Conservation (phyloP, 2,888 invertebrate species). For the Lasioglossum marginatum region DNA sequence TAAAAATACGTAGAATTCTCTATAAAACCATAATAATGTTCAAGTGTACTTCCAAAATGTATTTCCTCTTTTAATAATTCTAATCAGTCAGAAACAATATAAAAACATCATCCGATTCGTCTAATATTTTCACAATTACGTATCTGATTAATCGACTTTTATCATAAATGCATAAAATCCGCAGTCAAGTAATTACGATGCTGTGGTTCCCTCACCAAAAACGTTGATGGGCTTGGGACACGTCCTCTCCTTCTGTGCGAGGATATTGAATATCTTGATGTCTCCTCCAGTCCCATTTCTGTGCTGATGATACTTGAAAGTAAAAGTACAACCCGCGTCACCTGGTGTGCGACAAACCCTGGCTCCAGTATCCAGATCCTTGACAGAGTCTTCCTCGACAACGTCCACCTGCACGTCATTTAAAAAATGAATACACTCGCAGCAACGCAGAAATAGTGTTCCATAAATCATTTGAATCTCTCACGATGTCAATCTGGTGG, state of each 20-base stretch:
- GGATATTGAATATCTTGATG: constrained; percentile 81
- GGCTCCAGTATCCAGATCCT: constrained; percentile 74
- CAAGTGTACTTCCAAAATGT: too few species aligned
- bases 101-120: too few species aligned
- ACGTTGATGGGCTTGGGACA: constrained; percentile 84
- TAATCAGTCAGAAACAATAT: too few species aligned
- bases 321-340: constrained; percentile 84
- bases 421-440: neutral
- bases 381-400: constrained; percentile 71
- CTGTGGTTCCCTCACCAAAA: constrained; percentile 78
- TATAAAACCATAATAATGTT: too few species aligned
- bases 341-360: constrained; percentile 84
- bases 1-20: too few species aligned
- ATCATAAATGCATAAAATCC: too few species aligned
- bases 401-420: constrained; percentile 68
- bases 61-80: too few species aligned
- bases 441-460: neutral
- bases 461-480: constrained; percentile 41
- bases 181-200: neutral
- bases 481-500: constrained; percentile 79
- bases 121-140: too few species aligned
- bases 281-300: constrained; percentile 70
- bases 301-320: constrained; percentile 84
- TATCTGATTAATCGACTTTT: too few species aligned
- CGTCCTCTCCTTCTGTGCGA: constrained; percentile 84